Base-by-base conservation (phyloP, 2,888 invertebrate species). In the Erebia aethiops region DNA sequence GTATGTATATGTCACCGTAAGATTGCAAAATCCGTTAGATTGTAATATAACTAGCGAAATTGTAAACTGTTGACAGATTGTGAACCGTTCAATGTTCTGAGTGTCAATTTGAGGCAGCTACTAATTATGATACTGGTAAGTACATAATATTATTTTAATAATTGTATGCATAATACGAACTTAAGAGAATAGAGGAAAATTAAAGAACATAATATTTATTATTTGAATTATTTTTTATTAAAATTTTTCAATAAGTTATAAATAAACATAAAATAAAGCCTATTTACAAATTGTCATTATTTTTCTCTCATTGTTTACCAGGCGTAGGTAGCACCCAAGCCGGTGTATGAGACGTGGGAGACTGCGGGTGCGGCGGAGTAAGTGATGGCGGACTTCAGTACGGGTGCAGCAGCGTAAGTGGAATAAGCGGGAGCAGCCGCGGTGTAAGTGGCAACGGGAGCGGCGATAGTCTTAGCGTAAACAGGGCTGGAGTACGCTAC, bases 281-380 rank as follows among this genome's bases (percentile, higher is more conserved):
- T 65, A 65, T 65, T 54, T 54, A 51, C 21, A 69, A n/a, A 57
- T 21, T 14, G 2, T 54, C 49, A 35, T 9, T 13, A 46, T 41
- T 43, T 11, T 14, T 35, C 41, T 73, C 60, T 69, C 41, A 54
- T 68, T 43, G 66, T 69, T 83, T 81, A 90, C 90, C 90, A 91
- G 67, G 89, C 90, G 80, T 91, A 90, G 84, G 82, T 89, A 72
- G 84, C 83, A 70, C 88, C 95, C 62, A 94, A 90, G 71, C 95
- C 95, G 72, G 94, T 88, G 91, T 95, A 96, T 75, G 94, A 88
- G 77, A 95, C 94, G 83, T 95, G 95, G 65, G 96, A 94, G 46
- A 95, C 95, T 3, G 81, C 79, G 58, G 84, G 95, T 62, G 94
- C 90, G 61, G 95, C 95, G 69, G 93, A 92, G 87, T 95, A 95